Conservation (phyloP, 2,113 vertebrate species). For the Ptilonorhynchus violaceus region DNA sequence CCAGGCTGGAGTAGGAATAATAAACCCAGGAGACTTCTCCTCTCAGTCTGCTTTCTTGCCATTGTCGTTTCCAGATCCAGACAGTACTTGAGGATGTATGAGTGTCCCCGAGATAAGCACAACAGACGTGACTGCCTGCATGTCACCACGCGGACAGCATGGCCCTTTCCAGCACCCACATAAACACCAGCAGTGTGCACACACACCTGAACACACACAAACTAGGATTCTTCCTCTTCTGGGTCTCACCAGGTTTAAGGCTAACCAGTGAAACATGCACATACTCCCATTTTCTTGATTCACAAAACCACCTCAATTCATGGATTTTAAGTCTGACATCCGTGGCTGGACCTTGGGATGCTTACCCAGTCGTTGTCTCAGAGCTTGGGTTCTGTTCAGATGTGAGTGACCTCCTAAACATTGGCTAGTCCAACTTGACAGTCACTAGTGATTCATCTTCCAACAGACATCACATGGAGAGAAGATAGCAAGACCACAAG, state of each 20-base stretch:
- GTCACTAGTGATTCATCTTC: rapidly evolving
- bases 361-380: not conserved
- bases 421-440: not conserved
- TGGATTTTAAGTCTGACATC: not conserved
- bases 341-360: no score
- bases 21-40: not conserved
- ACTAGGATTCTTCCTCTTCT: not conserved
- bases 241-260: not conserved
- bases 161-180: not conserved
- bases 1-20: not conserved
- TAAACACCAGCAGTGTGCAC: not conserved
- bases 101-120: not conserved
- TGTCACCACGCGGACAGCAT: not conserved
- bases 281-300: not conserved
- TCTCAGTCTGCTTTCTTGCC: not conserved
- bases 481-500: not conserved
- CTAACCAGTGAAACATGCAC: not conserved
- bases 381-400: not conserved
- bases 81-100: rapidly evolving
- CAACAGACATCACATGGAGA: not conserved
- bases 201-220: not conserved
- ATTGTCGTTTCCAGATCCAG: not conserved
- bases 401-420: rapidly evolving
- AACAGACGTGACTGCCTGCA: rapidly evolving
- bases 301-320: not conserved